Percentiles rank a stretch among this genome's conserved stretches.
Conservation (phyloP, 1,140 invertebrate genomes). For the Whitmania pigra region DNA sequence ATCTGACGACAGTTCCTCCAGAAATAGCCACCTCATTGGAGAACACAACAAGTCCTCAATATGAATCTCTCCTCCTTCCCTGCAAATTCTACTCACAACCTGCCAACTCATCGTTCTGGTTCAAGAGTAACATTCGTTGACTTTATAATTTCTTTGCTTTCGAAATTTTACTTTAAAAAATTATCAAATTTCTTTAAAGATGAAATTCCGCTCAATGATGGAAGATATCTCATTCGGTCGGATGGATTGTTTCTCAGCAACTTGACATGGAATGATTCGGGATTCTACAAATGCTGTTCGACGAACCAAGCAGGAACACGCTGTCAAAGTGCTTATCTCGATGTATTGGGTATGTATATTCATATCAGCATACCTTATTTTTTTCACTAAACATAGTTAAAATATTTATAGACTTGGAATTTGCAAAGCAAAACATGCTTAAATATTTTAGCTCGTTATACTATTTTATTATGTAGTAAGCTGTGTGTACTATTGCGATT, state of each 20-base stretch:
- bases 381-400: not conserved
- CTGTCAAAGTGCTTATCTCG: constrained; percentile 2
- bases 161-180: no score
- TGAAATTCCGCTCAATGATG: no score
- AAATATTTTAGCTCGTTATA: no score
- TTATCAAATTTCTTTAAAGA: no score
- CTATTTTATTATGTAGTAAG: not conserved
- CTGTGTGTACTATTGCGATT: not conserved
- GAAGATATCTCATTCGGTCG: no score
- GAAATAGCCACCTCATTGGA: not conserved
- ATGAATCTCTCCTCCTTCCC: not conserved
- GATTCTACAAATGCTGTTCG: not conserved
- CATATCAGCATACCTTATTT: not conserved
- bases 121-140: not conserved
- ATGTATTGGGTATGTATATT: not conserved
- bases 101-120: not conserved
- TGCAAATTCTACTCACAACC: not conserved
- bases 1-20: no score
- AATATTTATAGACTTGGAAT: not conserved
- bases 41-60: not conserved
- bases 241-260: not conserved
- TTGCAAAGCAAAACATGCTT: no score
- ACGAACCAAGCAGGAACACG: not conserved
- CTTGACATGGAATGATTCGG: not conserved
- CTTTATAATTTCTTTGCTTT: no score